Base-by-base conservation (phyloP, 1,140 invertebrate genomes). In the Drosophila busckii region DNA sequence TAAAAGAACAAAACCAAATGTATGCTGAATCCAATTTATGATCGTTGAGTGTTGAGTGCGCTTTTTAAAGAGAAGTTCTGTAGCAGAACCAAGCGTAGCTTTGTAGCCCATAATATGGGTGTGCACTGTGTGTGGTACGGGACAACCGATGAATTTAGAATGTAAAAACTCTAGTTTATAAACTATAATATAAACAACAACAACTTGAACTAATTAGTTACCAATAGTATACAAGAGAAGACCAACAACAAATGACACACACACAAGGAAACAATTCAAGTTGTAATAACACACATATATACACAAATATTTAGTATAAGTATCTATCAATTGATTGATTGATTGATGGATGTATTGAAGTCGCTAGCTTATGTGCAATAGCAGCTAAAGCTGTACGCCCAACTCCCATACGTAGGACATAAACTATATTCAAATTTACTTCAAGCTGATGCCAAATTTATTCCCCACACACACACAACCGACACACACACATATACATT, bases 211-310 rank as follows among this genome's bases (percentile, higher is more conserved):
- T n/a, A 70, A 23, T 32, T 54, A 60, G 52, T 48, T 68, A 80
- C 64, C 62, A 68, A 69, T 78, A 78, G 73, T 78, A 66, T 76
- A 76, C 61, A 62, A 78, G 58, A 64, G 73, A 68, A 80, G 73
- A 78, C 73, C 73, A 78, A 78, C 52, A 38, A 20, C 71, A 58
- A 71, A 61, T 62, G 68, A 42, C 10, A 61, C 22, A 44, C 15
- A 26, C 9, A 31, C n/a, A 28, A 25, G n/a, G 7, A 28, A 6
- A 48, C n/a, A n/a, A n/a, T n/a, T n/a, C n/a, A n/a, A n/a, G n/a
- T n/a, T n/a, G n/a, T n/a, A n/a, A n/a, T n/a, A n/a, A n/a, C n/a
- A 41, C 9, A 62, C 22, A 50, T 19, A 49, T 6, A 40, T 16
- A 31, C 8, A 53, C 9, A 19, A 66, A 49, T 37, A 53, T 60